These are phyloP conservation scores for Panthera tigris DNA, from an alignment of 2,113 vertebrate species.

Conservation along the genomic window DNA sequence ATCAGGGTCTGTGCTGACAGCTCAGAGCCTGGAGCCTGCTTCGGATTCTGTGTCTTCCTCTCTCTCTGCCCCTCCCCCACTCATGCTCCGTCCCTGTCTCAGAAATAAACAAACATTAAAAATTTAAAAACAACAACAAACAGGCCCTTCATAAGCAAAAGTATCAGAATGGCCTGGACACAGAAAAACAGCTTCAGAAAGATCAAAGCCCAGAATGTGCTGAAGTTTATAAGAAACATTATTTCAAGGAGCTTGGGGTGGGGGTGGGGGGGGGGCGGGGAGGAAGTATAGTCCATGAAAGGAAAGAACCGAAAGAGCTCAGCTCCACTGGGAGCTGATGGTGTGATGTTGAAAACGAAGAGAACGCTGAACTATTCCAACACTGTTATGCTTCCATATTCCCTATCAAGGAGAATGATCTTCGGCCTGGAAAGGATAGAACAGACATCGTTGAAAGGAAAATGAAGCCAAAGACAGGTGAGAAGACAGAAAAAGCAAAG, in stretches of 20 bases:
- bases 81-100: no score
- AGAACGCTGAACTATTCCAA: background rate
- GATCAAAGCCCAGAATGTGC: background rate
- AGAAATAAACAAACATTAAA: no score
- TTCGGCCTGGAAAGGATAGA: background rate
- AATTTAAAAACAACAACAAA: background rate
- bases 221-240: background rate
- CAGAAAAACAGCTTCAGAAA: background rate
- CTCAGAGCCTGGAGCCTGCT: no score
- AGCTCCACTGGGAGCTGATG: background rate
- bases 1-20: no score
- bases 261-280: accelerated
- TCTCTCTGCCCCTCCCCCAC: no score
- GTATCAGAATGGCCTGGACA: background rate
- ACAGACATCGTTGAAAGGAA: background rate
- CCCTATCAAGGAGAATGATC: background rate
- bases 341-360: background rate
- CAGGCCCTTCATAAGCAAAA: background rate
- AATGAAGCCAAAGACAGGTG: background rate
- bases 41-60: no score
- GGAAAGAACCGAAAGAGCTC: background rate
- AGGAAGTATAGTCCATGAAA: background rate
- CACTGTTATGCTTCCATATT: background rate
- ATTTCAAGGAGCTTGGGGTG: background rate
- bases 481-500: constrained; percentile 40